Percentiles rank a stretch among this genome's conserved stretches.
Evolutionary conservation across 2,797 vertebrate genomes (phyloP).

Genomic region (Falco concolor): DNA sequence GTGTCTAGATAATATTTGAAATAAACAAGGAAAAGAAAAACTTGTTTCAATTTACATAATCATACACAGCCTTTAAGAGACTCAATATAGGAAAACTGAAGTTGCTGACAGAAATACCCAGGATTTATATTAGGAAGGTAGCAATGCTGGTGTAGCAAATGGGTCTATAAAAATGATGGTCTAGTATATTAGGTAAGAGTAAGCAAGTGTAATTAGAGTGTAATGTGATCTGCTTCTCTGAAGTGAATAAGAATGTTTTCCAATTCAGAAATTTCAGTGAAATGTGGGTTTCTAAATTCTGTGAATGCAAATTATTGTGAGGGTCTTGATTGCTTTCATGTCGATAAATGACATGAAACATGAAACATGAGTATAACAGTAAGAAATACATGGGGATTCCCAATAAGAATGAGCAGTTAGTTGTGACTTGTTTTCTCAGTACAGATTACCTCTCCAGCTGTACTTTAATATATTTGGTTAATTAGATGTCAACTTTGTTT

Average conservation of each 20-base stretch:
- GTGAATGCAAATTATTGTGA: neutral
- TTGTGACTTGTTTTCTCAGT: constrained; percentile 17
- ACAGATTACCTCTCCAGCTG: constrained; percentile 50
- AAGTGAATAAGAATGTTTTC: neutral
- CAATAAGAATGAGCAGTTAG: constrained; percentile 2
- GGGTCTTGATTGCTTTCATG: neutral
- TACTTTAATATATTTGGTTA: constrained; percentile 71
- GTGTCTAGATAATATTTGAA: neutral
- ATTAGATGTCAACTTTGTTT: constrained; percentile 75
- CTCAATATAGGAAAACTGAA: constrained; percentile 16
- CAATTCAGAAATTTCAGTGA: neutral
- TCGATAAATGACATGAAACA: too few species aligned
- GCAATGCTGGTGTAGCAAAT: neutral
- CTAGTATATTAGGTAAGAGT: neutral
- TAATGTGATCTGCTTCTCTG: neutral
- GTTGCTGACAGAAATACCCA: neutral
- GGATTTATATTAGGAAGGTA: neutral
- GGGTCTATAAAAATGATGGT: neutral
- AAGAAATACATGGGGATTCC: neutral
- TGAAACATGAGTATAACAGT: neutral
- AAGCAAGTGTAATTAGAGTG: neutral
- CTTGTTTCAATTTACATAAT: neutral
- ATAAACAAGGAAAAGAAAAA: neutral
- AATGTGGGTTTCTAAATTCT: neutral
- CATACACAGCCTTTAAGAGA: neutral